Percentiles rank a stretch among this genome's conserved stretches.
phyloP scores from a whole-genome alignment of 2,797 vertebrate species.

The Gymnoscopelus microlampas region DNA sequence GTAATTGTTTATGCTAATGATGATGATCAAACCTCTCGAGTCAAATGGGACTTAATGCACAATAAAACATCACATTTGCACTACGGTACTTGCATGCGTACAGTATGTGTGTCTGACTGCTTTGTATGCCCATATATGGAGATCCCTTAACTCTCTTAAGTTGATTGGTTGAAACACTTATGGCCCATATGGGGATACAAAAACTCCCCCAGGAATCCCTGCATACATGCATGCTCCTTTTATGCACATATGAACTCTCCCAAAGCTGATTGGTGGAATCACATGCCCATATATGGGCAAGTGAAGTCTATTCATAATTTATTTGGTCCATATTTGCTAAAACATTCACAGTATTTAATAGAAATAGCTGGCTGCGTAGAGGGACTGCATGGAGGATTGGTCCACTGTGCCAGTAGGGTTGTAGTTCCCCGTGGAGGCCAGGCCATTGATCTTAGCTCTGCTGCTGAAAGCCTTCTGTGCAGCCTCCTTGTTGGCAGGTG shows the following conservation, averaged over 20 bases:
- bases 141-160: neutral
- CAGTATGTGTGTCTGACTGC: too few species aligned
- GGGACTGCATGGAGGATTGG: conserved; percentile 80
- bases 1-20: too few species aligned
- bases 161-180: too few species aligned
- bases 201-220: too few species aligned
- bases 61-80: too few species aligned
- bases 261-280: too few species aligned
- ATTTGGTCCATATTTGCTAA: neutral
- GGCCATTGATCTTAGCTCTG: conserved; percentile 85
- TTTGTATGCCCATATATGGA: neutral
- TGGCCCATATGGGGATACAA: neutral
- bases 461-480: conserved; percentile 86
- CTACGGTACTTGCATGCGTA: conserved; percentile 61
- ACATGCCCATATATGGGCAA: too few species aligned
- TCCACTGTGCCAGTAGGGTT: conserved; percentile 76
- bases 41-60: too few species aligned
- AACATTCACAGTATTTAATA: conserved; percentile 65
- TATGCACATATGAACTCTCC: too few species aligned
- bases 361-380: conserved; percentile 85
- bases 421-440: conserved; percentile 86
- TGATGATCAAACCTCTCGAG: too few species aligned
- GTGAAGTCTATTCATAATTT: too few species aligned
- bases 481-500: conserved; percentile 83
- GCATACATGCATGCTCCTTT: too few species aligned